phyloP scores from a whole-genome alignment of 2,113 vertebrate genomes.

The Bungarus multicinctus region DNA sequence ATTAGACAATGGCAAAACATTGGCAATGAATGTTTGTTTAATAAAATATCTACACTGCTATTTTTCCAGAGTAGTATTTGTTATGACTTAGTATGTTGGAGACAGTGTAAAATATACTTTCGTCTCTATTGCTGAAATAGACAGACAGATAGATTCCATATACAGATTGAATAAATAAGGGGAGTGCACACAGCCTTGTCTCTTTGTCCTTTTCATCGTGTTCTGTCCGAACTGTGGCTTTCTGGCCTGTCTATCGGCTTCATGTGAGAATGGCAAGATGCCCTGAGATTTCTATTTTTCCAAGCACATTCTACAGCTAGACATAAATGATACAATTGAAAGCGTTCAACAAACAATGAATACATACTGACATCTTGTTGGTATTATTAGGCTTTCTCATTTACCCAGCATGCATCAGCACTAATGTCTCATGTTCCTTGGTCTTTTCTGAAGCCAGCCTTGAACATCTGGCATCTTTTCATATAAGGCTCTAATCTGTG shows the following conservation, averaged over 20 bases:
- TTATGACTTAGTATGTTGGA: background rate
- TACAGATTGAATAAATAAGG: background rate
- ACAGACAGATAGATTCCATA: background rate
- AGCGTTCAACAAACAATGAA: background rate
- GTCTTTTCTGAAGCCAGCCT: background rate
- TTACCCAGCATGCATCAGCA: background rate
- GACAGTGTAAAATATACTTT: background rate
- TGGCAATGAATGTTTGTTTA: background rate
- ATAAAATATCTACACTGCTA: background rate
- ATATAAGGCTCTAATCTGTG: background rate
- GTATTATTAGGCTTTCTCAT: background rate
- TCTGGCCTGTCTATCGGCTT: background rate
- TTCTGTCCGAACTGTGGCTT: background rate
- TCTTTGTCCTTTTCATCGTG: background rate
- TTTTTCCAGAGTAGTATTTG: background rate
- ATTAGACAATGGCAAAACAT: background rate
- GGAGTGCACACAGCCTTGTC: background rate
- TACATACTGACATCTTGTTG: background rate
- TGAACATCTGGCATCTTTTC: background rate
- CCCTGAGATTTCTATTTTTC: background rate
- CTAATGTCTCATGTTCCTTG: background rate
- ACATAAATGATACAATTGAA: background rate
- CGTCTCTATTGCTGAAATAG: background rate
- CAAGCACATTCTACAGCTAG: background rate
- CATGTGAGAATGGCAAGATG: background rate